Evolutionary conservation across 2,113 vertebrate genomes (phyloP).

Genomic region (Grus americana): DNA sequence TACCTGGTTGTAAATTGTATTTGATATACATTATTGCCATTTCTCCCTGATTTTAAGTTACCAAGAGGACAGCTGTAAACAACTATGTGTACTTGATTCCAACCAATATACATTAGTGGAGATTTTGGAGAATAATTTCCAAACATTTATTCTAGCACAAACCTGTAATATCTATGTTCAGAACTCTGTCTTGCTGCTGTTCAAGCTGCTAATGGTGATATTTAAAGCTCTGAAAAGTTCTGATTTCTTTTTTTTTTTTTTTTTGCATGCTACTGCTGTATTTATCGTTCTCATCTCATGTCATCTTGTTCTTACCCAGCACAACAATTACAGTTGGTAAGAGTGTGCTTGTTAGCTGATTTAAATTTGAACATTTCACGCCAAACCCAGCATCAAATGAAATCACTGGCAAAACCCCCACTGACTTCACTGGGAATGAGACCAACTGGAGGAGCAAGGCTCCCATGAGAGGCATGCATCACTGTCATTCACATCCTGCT

Average conservation of each 20-base stretch:
- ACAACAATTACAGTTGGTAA: not conserved
- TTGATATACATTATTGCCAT: not conserved
- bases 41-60: not conserved
- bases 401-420: constrained; percentile 28
- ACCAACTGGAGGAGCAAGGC: constrained; percentile 11
- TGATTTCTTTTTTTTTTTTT: not conserved
- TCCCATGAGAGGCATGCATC: not conserved
- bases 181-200: not conserved
- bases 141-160: not conserved
- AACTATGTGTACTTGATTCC: not conserved
- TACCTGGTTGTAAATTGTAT: not conserved
- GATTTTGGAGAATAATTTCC: not conserved
- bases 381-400: not conserved
- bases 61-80: not conserved
- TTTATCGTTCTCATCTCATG: not conserved
- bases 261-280: not conserved
- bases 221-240: not conserved
- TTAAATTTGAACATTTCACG: not conserved
- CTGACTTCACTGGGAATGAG: constrained; percentile 39
- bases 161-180: not conserved
- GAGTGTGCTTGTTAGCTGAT: not conserved
- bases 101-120: not conserved
- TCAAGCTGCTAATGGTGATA: not conserved
- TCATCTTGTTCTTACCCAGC: not conserved
- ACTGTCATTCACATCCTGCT: constrained; percentile 20